A percentile compares a stretch with the other conserved stretches of the same genome.
Conservation (phyloP, 2,888 invertebrate species). For the Tachina grossa region DNA sequence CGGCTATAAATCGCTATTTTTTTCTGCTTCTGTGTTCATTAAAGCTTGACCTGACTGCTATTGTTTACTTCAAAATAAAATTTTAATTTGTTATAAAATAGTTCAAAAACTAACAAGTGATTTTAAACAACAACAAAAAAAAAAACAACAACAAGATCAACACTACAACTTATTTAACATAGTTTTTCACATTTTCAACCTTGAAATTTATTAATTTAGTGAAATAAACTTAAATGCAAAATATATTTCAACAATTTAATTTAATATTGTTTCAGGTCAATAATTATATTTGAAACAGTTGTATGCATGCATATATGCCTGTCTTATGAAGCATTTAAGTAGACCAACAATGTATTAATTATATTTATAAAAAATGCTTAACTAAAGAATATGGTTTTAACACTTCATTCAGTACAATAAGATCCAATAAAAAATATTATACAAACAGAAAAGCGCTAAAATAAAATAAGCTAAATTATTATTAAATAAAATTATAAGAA, state of each 20-base stretch:
- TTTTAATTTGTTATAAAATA: neutral
- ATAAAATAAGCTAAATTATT: neutral
- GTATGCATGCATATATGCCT: neutral
- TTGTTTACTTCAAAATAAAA: neutral
- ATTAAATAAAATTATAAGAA: neutral
- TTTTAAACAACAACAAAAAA: too few species aligned
- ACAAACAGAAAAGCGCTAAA: neutral
- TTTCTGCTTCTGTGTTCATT: too few species aligned
- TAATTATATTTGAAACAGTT: neutral
- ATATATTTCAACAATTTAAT: neutral
- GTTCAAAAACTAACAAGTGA: neutral
- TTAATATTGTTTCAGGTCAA: conserved; percentile 12
- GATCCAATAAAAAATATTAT: neutral
- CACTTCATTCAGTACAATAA: neutral
- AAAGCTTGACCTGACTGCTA: neutral
- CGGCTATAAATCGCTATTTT: too few species aligned
- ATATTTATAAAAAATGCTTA: neutral
- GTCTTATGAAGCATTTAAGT: neutral
- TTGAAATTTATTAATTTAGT: conserved; percentile 8
- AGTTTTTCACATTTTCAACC: neutral
- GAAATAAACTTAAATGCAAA: conserved; percentile 6
- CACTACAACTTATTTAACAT: neutral
- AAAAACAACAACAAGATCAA: neutral
- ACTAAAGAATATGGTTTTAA: neutral
- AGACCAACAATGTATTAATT: neutral